Evolutionary conservation across 2,113 vertebrate species (phyloP), one percentile per base, ranked within the genome.

Genomic region (Stictonetta naevosa): DNA sequence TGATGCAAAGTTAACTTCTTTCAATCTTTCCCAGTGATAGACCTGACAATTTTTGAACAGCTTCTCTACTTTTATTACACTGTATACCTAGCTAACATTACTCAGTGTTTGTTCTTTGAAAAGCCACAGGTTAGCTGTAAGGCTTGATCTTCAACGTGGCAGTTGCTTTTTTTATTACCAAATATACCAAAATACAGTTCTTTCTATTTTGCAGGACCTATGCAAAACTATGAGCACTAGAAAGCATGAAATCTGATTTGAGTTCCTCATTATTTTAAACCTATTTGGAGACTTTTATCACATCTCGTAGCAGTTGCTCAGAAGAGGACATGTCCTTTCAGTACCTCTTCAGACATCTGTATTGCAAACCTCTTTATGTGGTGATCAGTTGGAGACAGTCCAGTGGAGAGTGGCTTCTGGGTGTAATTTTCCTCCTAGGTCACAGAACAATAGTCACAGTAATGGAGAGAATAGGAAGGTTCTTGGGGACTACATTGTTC

Each of bases 1-100:
- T 33, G 28, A 67, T 52, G 17, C n/a, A 55, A 66, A 69, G 14
- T 74, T 71, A 62, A 63, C 16, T 78, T 91, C n/a, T 77, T 87
- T 56, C 0, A 0, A 13, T 83, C n/a, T 67, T 91, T 71, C n/a
- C 29, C 1, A 2, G 17, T 42, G 31, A 13, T 74, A 72, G 28
- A 75, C 28, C 60, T 86, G 16, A 86, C 58, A 74, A 3, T 80
- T 93, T 94, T 83, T 25, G 44, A 83, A 73, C 34, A 73, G 15
- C 7, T 38, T 94, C 84, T 82, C 33, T 13, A 3, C 53, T 82
- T 87, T 53, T 38, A 18, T 74, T 80, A 7, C n/a, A 16, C 71
- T 86, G 13, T 3, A 6, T 72, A 31, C 20, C 62, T 75, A 0
- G 0, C 77, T 78, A 20, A 66, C 13, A 20, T 77, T 63, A 11